Base-by-base conservation (phyloP, 2,888 invertebrate species). In the Cylindroiulus punctatus region DNA sequence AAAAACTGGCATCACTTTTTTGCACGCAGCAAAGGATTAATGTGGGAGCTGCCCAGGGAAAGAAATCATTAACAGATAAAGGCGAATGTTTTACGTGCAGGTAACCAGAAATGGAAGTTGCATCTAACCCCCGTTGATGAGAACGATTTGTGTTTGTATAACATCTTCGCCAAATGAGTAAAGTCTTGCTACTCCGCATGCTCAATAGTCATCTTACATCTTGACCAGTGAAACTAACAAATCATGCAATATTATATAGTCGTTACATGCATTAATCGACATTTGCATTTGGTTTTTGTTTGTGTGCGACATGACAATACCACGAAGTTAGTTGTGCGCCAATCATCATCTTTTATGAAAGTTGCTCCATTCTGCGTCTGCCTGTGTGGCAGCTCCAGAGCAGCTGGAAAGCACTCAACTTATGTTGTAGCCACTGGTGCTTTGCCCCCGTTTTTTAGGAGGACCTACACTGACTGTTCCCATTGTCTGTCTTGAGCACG, bases 1-100 rank as follows among this genome's bases (percentile, higher is more conserved):
- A 65, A 65, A 65, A n/a, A 65, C 65, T 65, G 7, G 65, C 65
- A 65, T 65, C 65, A 65, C 65, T 65, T 65, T 65, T 65, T 65
- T 65, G 52, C 26, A 26, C 26, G 26, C 26, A 26, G 65, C 1
- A 22, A 65, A 65, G 65, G 26, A 65, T 65, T 65, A 26, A 65
- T 65, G 65, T 65, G 65, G 65, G 65, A 65, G 65, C 65, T 65
- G 26, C 65, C 65, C 65, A 65, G 10, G 22, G 65, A n/a, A 65
- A 65, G 22, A 22, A 65, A n/a, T n/a, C n/a, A 65, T 26, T 26
- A 22, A 22, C 57, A 65, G 65, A 65, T 65, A 65, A 65, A 65
- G 65, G 26, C 22, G 65, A 65, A 65, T 65, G 26, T 26, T 4
- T 7, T 8, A 8, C 7, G 57, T 26, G 65, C 26, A 65, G 26